phyloP scores from a whole-genome alignment of 2,888 invertebrate species.

The Melieria omissa region DNA sequence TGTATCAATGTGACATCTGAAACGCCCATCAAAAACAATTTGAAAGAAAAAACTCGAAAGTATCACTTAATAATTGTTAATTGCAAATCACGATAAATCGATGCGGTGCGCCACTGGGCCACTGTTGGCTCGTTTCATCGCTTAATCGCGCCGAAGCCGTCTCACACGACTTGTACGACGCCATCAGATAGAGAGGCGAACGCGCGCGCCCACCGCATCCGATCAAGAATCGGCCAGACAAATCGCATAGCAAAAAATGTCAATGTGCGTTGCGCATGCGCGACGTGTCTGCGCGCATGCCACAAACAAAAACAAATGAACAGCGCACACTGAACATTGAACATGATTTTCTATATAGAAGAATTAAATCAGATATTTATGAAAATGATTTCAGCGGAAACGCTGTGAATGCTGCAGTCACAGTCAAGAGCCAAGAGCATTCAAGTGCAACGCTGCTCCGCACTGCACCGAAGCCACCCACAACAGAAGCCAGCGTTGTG shows the following conservation, averaged over 20 bases:
- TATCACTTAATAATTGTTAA: slow-evolving; percentile 18
- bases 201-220: slow-evolving; percentile 28
- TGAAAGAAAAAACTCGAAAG: no score
- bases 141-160: slow-evolving; percentile 24
- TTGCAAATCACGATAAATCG: slow-evolving; percentile 18
- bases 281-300: background rate
- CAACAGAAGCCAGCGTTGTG: background rate
- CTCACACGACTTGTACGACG: slow-evolving; percentile 26
- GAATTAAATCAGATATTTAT: slow-evolving; percentile 28
- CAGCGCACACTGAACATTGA: slow-evolving; percentile 22
- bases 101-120: slow-evolving; percentile 3
- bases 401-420: slow-evolving; percentile 16
- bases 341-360: slow-evolving; percentile 27
- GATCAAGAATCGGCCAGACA: slow-evolving; percentile 6
- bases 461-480: no score
- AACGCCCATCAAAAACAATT: no score
- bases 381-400: slow-evolving; percentile 37
- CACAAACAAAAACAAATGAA: background rate
- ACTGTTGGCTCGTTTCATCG: slow-evolving; percentile 19
- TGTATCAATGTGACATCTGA: no score
- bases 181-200: slow-evolving; percentile 29
- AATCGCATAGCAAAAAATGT: slow-evolving; percentile 16
- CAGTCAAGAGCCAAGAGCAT: background rate
- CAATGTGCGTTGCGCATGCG: slow-evolving; percentile 29
- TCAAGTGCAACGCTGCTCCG: no score